These are phyloP conservation scores for Parnassius smintheus DNA, from an alignment of 2,888 invertebrate species.

Conservation along the genomic window DNA sequence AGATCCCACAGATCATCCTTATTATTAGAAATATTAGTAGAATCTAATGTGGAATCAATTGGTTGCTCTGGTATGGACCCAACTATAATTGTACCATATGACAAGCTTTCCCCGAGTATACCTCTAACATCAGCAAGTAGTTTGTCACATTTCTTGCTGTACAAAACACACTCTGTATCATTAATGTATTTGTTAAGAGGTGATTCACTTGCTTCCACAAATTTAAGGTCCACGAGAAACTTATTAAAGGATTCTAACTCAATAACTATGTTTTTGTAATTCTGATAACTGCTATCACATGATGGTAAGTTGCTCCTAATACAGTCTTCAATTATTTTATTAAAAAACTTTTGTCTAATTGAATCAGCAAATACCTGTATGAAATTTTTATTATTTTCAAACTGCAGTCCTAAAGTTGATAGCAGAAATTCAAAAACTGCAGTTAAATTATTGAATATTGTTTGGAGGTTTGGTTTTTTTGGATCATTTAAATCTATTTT, in stretches of 20 bases:
- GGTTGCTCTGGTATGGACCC: constrained; percentile 42
- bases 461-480: constrained; percentile 63
- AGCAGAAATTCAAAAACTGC: constrained; percentile 74
- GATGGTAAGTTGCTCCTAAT: constrained; percentile 66
- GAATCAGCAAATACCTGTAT: constrained; percentile 67
- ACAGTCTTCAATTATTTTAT: constrained; percentile 70
- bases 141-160: constrained; percentile 73
- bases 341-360: constrained; percentile 63
- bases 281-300: constrained; percentile 62
- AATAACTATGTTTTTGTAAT: constrained; percentile 64
- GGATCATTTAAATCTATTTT: constrained; percentile 59
- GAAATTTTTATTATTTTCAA: constrained; percentile 63
- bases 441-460: constrained; percentile 69
- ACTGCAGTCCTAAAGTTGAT: constrained; percentile 64
- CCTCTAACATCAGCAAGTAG: constrained; percentile 60
- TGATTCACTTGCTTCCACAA: constrained; percentile 59
- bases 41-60: constrained; percentile 54
- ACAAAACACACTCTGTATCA: constrained; percentile 68
- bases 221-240: constrained; percentile 70
- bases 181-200: constrained; percentile 68
- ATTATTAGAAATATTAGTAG: constrained; percentile 35
- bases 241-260: constrained; percentile 72
- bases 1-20: constrained; percentile 54
- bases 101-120: constrained; percentile 60
- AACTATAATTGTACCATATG: constrained; percentile 57